A percentile compares a stretch with the other conserved stretches of the same genome.
Conservation (phyloP, 2,888 invertebrate genomes). For the Ashinkailepas kermadecensis region DNA sequence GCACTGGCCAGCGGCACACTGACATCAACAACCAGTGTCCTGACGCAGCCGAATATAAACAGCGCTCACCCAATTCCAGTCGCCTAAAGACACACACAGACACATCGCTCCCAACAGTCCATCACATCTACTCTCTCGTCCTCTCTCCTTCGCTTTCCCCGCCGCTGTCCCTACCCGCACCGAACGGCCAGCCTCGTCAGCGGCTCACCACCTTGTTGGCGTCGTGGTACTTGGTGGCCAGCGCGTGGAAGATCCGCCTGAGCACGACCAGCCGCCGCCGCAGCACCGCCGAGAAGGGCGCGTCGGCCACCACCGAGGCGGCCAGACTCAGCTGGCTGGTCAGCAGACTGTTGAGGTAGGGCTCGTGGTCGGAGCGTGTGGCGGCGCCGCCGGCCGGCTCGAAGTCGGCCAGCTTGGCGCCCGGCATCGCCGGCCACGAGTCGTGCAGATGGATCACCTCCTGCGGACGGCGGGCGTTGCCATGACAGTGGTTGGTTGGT, state of each 20-base stretch:
- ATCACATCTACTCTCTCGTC: no score
- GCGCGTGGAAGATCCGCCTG: conserved; percentile 52
- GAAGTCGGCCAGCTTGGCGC: conserved; percentile 48
- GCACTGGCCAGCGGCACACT: no score
- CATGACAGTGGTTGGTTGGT: no score
- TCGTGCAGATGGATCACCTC: conserved; percentile 39
- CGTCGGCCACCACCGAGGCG: conserved; percentile 44
- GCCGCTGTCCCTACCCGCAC: no score
- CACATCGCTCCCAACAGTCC: no score
- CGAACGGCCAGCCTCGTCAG: not conserved
- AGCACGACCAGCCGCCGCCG: conserved; percentile 51
- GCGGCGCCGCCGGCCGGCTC: conserved; percentile 46
- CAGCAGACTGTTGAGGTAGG: conserved; percentile 48
- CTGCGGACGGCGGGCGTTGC: conserved; percentile 28
- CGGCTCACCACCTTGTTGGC: not conserved
- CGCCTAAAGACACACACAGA: no score
- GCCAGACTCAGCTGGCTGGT: conserved; percentile 46
- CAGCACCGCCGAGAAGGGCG: conserved; percentile 51
- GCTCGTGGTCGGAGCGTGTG: conserved; percentile 47
- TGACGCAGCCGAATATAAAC: no score
- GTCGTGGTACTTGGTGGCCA: conserved; percentile 49
- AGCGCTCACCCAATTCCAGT: no score
- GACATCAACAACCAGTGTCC: no score
- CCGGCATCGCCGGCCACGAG: conserved; percentile 39
- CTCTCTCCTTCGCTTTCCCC: no score